A percentile compares a stretch with the other conserved stretches of the same genome.
phyloP scores from a whole-genome alignment of 2,797 vertebrate species.

The Urocyon cinereoargenteus region DNA sequence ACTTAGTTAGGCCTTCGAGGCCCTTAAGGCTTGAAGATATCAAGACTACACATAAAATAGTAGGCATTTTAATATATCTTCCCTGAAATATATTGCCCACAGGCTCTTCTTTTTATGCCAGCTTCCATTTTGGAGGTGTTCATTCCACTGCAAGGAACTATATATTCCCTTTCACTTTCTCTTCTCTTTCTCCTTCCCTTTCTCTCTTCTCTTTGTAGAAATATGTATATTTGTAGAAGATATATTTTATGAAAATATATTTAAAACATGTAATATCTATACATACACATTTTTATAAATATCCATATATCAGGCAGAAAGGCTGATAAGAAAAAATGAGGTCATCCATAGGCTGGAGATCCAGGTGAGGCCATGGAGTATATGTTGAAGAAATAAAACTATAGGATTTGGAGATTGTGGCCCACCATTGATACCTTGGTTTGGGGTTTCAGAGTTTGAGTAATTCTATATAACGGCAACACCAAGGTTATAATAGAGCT shows the following conservation, averaged over 20 bases:
- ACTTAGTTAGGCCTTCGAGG: neutral
- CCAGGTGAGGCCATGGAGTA: neutral
- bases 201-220: neutral
- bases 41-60: neutral
- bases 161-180: neutral
- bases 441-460: neutral
- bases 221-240: too few species aligned
- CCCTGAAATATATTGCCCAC: neutral
- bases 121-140: neutral
- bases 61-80: neutral
- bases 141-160: neutral
- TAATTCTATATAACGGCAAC: neutral
- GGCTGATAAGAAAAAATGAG: neutral
- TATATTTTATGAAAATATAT: neutral
- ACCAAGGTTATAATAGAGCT: neutral
- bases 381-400: neutral
- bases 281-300: neutral
- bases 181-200: neutral
- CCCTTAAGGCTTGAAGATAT: neutral
- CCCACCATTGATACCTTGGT: neutral
- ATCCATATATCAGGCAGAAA: neutral
- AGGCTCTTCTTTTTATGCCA: neutral
- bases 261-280: neutral
- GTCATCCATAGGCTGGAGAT: neutral
- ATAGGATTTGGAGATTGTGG: neutral